Evolutionary conservation across 2,797 vertebrate genomes (phyloP).

Genomic region (Bradypus variegatus): DNA sequence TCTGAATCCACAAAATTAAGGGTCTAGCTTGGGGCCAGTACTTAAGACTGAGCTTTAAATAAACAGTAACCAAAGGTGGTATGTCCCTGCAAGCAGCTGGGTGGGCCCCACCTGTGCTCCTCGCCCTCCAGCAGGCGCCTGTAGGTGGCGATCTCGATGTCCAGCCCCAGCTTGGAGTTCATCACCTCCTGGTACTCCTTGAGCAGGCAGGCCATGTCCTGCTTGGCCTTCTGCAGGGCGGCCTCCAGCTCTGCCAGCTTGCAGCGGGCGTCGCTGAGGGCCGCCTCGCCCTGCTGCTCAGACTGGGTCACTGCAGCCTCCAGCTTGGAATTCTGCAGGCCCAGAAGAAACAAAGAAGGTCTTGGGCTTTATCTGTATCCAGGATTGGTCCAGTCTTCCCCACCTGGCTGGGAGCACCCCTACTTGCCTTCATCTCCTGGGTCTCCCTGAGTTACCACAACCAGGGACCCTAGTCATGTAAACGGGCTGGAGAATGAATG

Average conservation of each 20-base stretch:
- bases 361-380: too few relatives aligned
- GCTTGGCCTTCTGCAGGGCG: constrained; percentile 76
- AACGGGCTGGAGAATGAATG: too few relatives aligned
- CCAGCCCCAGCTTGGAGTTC: constrained; percentile 88
- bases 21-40: background rate
- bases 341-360: too few relatives aligned
- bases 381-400: too few relatives aligned
- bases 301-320: too few relatives aligned
- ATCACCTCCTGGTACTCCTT: constrained; percentile 84
- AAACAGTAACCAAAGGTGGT: background rate
- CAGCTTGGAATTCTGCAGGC: too few relatives aligned
- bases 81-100: background rate
- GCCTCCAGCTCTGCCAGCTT: constrained; percentile 76
- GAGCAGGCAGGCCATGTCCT: constrained; percentile 79
- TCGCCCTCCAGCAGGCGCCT: constrained; percentile 84
- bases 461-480: too few relatives aligned
- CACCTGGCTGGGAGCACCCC: too few relatives aligned
- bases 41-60: background rate
- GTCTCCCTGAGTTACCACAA: too few relatives aligned
- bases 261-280: constrained; percentile 64
- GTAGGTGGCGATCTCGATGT: constrained; percentile 91
- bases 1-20: background rate
- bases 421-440: too few relatives aligned
- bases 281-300: constrained; percentile 59
- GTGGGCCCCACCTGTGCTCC: constrained; percentile 70